phyloP scores from a whole-genome alignment of 2,113 vertebrate genomes.

The Phylloscopus whistleri region DNA sequence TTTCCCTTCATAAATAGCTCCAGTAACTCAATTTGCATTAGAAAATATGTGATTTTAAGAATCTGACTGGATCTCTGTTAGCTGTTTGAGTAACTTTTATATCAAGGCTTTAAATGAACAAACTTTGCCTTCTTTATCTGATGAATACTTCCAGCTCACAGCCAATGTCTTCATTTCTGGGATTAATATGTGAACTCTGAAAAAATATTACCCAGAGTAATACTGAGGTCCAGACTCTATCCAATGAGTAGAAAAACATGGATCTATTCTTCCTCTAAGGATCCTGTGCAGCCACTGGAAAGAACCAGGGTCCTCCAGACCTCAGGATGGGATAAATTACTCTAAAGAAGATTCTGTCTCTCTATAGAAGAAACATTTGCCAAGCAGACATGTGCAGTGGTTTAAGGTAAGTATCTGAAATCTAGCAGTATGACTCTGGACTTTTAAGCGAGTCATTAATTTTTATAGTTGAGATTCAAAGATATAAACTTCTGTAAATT shows the following conservation, averaged over 20 bases:
- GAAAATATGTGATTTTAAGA: background rate
- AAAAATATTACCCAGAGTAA: background rate
- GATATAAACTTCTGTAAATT: background rate
- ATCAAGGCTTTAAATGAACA: background rate
- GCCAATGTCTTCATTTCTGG: background rate
- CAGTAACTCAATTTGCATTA: background rate
- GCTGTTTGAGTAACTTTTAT: background rate
- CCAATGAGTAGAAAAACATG: background rate
- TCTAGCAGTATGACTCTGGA: background rate
- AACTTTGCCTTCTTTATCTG: background rate
- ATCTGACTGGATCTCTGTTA: background rate
- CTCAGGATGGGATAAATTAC: background rate
- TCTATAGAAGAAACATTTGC: background rate
- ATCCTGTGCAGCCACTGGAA: background rate
- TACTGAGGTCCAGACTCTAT: background rate
- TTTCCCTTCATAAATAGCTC: fast-evolving
- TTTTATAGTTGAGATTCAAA: background rate
- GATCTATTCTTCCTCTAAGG: background rate
- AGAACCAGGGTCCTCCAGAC: background rate
- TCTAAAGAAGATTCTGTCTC: background rate
- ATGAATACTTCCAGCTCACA: background rate
- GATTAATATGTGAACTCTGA: background rate
- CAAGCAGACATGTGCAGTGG: background rate
- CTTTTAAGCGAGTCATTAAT: background rate
- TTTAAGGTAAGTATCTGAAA: background rate